These are phyloP conservation scores for Terrapene triunguis DNA, from an alignment of 2,113 vertebrate genomes.

Conservation along the genomic window DNA sequence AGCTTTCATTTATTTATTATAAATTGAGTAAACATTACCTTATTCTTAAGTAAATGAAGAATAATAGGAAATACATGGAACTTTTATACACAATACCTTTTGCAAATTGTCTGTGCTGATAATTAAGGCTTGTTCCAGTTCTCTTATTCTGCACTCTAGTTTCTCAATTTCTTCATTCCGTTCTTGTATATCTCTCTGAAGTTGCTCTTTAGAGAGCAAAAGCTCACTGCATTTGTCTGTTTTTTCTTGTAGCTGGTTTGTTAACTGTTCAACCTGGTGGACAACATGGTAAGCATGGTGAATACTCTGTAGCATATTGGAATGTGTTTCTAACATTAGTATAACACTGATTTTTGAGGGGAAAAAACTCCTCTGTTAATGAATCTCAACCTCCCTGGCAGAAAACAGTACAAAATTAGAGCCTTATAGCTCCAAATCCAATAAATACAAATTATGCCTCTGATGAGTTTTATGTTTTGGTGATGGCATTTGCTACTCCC, in stretches of 20 bases:
- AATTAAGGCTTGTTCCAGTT: conserved; percentile 93
- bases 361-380: not conserved
- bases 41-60: not conserved
- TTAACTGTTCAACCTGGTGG: conserved; percentile 91
- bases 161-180: conserved; percentile 95
- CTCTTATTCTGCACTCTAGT: conserved; percentile 89
- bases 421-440: not conserved
- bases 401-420: not conserved
- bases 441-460: conserved; percentile 31
- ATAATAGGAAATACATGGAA: not conserved
- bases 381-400: not conserved
- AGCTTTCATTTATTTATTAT: not conserved
- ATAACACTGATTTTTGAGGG: not conserved
- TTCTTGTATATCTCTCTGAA: conserved; percentile 91
- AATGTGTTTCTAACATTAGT: not conserved
- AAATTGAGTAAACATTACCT: not conserved
- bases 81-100: conserved; percentile 81
- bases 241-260: conserved; percentile 93
- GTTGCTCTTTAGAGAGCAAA: conserved; percentile 91
- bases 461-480: not conserved
- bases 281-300: conserved; percentile 12
- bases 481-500: not conserved
- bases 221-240: conserved; percentile 96
- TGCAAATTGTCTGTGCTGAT: conserved; percentile 85
- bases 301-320: not conserved